Evolutionary conservation across 2,113 vertebrate species (phyloP).

Genomic region (Scytalopus superciliaris): DNA sequence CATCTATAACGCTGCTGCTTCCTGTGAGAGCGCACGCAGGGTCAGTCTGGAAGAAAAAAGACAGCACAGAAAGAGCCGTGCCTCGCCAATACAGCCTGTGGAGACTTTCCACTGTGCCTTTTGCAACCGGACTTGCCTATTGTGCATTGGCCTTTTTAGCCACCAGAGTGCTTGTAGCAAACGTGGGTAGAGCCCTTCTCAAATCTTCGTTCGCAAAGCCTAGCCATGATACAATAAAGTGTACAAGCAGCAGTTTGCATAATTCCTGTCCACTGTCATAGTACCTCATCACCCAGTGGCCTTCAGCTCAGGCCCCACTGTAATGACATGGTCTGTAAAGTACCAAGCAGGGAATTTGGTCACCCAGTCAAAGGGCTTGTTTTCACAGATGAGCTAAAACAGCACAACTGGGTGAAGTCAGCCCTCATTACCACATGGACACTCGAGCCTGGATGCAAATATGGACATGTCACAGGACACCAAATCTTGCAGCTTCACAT

Average conservation of each 20-base stretch:
- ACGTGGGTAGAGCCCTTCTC: no score
- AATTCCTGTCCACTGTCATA: rapidly evolving
- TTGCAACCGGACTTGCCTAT: no score
- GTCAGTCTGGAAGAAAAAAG: no score
- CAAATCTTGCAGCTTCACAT: not conserved
- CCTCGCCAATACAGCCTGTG: no score
- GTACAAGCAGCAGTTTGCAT: not conserved
- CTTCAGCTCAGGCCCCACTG: not conserved
- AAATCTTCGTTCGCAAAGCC: no score
- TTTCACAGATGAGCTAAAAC: not conserved
- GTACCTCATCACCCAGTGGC: not conserved
- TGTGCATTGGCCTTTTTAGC: no score
- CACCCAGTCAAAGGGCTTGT: not conserved
- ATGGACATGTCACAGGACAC: not conserved
- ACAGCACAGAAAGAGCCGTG: no score
- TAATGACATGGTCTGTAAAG: rapidly evolving
- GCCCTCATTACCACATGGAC: not conserved
- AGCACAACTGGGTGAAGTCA: not conserved
- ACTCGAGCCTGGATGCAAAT: not conserved
- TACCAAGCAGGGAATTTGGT: not conserved
- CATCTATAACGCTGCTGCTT: no score
- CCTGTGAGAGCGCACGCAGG: no score
- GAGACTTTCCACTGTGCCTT: no score
- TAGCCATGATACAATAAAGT: no score
- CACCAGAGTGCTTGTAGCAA: no score